phyloP scores from a whole-genome alignment of 2,797 vertebrate species.

The Eidolon dupreanum region DNA sequence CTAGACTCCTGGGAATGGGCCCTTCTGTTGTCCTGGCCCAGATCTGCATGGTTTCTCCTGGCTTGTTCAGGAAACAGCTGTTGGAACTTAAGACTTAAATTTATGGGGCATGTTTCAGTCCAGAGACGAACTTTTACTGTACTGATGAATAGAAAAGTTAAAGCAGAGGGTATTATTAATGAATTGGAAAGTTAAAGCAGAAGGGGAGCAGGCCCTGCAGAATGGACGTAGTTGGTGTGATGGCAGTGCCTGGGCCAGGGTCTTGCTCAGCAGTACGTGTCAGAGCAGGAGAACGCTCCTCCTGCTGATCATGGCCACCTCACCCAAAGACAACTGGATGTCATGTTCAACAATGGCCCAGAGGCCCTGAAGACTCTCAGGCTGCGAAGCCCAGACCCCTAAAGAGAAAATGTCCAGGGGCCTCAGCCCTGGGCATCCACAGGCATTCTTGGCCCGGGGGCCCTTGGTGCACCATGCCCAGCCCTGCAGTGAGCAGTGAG shows the following conservation, averaged over 20 bases:
- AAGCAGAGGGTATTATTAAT: conserved; percentile 56
- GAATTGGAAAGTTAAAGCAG: conserved; percentile 70
- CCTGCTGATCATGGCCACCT: background rate
- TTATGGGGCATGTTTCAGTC: conserved; percentile 26
- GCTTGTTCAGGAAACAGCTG: conserved; percentile 56
- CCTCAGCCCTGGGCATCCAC: background rate
- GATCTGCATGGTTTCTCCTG: background rate
- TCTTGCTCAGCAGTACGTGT: background rate
- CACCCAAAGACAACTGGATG: background rate
- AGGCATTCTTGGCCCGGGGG: background rate
- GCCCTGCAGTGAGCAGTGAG: background rate
- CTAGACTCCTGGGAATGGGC: background rate
- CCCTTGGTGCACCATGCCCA: accelerated
- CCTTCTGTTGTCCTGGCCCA: background rate
- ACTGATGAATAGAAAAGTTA: conserved; percentile 31
- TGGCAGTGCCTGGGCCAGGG: background rate
- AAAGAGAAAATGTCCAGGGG: background rate
- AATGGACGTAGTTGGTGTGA: background rate
- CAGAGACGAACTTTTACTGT: conserved; percentile 56
- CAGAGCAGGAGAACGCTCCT: background rate
- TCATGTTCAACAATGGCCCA: background rate
- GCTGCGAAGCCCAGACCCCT: background rate
- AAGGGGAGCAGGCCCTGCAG: conserved; percentile 11
- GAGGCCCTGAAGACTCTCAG: background rate
- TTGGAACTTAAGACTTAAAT: conserved; percentile 63